phyloP scores from a whole-genome alignment of 2,797 vertebrate genomes.

The Odontamblyopus rebecca region DNA sequence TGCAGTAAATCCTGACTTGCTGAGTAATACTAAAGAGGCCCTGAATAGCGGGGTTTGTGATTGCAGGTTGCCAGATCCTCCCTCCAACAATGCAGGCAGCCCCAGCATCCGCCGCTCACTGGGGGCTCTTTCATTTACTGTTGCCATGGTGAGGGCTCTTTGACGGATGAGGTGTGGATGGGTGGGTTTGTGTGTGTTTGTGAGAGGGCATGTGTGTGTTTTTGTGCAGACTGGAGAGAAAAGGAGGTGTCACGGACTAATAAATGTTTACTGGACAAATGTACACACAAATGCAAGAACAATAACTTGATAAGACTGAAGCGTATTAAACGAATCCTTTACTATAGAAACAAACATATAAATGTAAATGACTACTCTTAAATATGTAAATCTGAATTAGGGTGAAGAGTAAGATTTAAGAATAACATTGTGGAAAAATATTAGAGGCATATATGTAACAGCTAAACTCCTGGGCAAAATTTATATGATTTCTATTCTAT shows the following conservation, averaged over 20 bases:
- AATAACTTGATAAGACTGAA: slow-evolving; percentile 65
- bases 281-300: slow-evolving; percentile 63
- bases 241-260: slow-evolving; percentile 65
- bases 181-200: slow-evolving; percentile 25
- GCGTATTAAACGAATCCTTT: slow-evolving; percentile 9
- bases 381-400: background rate
- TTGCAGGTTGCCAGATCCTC: slow-evolving; percentile 80
- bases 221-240: slow-evolving; percentile 19
- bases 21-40: slow-evolving; percentile 81
- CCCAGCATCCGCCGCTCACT: slow-evolving; percentile 77
- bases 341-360: background rate
- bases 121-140: slow-evolving; percentile 79
- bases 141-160: slow-evolving; percentile 78
- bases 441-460: background rate
- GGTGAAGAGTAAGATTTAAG: background rate
- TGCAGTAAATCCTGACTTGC: slow-evolving; percentile 82
- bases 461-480: background rate
- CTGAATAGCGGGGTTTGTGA: slow-evolving; percentile 81
- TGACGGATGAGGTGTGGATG: slow-evolving; percentile 76
- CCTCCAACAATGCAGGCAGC: slow-evolving; percentile 74
- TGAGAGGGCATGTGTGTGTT: slow-evolving; percentile 20
- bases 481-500: background rate
- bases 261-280: slow-evolving; percentile 65
- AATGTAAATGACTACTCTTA: background rate
- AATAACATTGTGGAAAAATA: background rate